A percentile compares a stretch with the other conserved stretches of the same genome.
phyloP scores from a whole-genome alignment of 2,888 invertebrate species.

The Notocelia uddmanniana region DNA sequence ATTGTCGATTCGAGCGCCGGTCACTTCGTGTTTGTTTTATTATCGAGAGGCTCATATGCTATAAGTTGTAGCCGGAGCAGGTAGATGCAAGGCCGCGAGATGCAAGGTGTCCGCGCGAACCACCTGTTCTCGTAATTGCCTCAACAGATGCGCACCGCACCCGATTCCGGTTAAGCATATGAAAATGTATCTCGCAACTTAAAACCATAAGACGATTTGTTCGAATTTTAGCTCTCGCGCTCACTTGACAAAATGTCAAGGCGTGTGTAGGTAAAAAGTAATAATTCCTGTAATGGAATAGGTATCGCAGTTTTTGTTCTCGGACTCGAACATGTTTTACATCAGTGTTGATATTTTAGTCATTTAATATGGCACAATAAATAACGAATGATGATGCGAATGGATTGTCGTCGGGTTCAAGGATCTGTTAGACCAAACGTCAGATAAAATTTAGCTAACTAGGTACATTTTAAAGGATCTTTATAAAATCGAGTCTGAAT shows the following conservation, averaged over 20 bases:
- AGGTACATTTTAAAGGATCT: too few relatives aligned
- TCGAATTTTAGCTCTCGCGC: constrained; percentile 5
- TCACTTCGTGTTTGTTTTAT: constrained; percentile 39
- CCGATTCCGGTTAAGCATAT: constrained; percentile 49
- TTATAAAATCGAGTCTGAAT: too few relatives aligned
- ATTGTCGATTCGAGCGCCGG: constrained; percentile 3
- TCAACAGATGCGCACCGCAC: constrained; percentile 76
- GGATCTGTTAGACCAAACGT: too few relatives aligned
- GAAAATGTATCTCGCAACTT: constrained; percentile 28
- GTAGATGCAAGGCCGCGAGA: constrained; percentile 63
- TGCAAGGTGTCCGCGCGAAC: constrained; percentile 75
- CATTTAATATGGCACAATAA: background rate
- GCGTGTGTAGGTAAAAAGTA: constrained; percentile 5
- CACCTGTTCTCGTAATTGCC: constrained; percentile 81
- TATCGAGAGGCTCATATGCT: constrained; percentile 34
- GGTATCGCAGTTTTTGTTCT: background rate
- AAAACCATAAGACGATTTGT: constrained; percentile 50
- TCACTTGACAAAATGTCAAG: constrained; percentile 25
- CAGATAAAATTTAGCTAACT: too few relatives aligned
- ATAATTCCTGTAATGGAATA: constrained; percentile 9
- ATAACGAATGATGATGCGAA: too few relatives aligned
- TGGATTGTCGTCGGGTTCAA: too few relatives aligned
- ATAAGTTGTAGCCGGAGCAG: constrained; percentile 41
- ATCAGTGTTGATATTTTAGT: background rate
- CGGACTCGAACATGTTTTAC: background rate